A percentile compares a stretch with the other conserved stretches of the same genome.
These are phyloP conservation scores for Tetragonisca angustula DNA, from an alignment of 2,888 invertebrate species.

Conservation along the genomic window DNA sequence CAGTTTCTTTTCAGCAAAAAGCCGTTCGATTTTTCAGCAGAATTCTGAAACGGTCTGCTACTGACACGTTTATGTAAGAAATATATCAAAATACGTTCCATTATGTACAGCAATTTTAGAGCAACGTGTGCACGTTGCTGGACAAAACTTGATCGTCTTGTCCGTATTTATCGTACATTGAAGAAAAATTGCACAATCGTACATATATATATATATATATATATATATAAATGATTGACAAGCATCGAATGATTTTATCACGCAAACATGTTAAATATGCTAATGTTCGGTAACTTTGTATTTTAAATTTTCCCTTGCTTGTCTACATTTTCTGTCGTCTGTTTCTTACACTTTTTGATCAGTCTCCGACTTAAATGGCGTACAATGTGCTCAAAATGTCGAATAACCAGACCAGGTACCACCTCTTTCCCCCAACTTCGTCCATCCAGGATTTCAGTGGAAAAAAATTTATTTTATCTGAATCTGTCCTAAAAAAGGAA, in stretches of 20 bases:
- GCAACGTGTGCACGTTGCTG: no score
- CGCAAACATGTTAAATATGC: not conserved
- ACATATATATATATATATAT: no score
- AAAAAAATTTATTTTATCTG: constrained; percentile 30
- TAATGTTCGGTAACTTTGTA: not conserved
- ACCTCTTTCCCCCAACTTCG: not conserved
- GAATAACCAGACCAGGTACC: not conserved
- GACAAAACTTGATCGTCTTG: no score
- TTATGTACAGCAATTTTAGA: not conserved
- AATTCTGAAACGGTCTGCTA: not conserved
- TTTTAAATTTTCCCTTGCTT: not conserved
- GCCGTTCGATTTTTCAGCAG: not conserved
- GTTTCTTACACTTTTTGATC: not conserved
- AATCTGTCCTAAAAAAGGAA: constrained; percentile 15
- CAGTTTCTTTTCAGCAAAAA: not conserved
- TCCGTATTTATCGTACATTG: no score
- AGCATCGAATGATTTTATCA: not conserved
- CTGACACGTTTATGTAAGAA: not conserved
- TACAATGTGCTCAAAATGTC: not conserved
- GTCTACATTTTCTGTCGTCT: not conserved
- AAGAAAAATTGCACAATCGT: no score
- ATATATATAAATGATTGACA: not conserved
- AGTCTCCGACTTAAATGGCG: not conserved
- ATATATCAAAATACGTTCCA: not conserved
- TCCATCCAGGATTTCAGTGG: not conserved